Conservation (phyloP, 2,113 vertebrate genomes). For the Pipa parva region DNA sequence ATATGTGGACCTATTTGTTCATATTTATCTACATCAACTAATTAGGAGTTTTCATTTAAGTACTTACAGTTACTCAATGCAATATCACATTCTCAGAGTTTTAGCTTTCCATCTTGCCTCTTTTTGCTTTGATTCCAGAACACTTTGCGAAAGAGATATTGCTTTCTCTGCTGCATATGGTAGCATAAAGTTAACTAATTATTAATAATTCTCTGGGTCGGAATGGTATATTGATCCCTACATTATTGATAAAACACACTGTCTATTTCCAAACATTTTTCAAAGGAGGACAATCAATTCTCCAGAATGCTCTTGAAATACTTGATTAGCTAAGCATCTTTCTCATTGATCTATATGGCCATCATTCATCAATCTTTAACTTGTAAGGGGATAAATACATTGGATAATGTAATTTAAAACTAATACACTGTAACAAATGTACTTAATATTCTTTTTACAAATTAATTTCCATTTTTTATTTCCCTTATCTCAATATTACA, state of each 20-base stretch:
- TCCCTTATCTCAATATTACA: no score
- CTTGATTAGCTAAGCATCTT: not conserved
- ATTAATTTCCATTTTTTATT: not conserved
- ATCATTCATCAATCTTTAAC: slow-evolving; percentile 1
- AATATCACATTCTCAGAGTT: no score
- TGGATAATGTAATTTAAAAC: not conserved
- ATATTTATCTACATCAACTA: no score
- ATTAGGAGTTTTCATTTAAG: no score
- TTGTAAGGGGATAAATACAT: not conserved
- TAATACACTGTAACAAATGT: not conserved
- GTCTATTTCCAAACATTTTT: slow-evolving; percentile 1
- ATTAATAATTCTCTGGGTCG: not conserved
- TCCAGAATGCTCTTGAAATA: not conserved
- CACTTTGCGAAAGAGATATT: not conserved
- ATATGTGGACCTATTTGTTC: no score
- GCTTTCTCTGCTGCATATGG: not conserved
- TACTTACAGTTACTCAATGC: no score
- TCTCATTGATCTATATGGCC: not conserved
- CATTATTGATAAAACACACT: not conserved
- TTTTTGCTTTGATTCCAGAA: not conserved
- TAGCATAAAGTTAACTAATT: not conserved
- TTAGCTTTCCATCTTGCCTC: not conserved
- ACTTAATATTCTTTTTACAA: not conserved
- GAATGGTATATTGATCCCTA: not conserved
- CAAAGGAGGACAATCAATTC: not conserved